Base-by-base conservation (phyloP, 2,797 vertebrate species). In the Malurus splendens region DNA sequence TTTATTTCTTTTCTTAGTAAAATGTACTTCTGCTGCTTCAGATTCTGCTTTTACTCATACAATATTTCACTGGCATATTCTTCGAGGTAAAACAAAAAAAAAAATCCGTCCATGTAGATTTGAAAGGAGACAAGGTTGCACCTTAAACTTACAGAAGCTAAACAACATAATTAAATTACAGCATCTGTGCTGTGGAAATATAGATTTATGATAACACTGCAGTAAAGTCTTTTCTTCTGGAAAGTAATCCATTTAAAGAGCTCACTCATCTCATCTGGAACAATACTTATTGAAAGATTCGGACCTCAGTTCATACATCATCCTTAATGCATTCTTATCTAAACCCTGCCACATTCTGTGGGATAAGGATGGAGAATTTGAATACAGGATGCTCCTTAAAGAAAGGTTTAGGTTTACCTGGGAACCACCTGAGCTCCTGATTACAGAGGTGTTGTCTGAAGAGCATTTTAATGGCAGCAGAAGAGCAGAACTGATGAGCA, bases 221-320 rank as follows among this genome's bases (percentile, higher is more conserved):
- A 47, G 89, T 81, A 82, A 93, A 91, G 62, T 71, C 72, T 89
- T 78, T 71, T 60, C 70, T 86, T 86, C 68, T 71, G 62, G 59
- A 48, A 76, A 87, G 64, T 67, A 89, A 87, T 89, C 47, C 11
- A 50, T 87, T 93, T 93, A 90, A 85, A 65, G 44, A 57, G 55
- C 66, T 90, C 87, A 44, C 80, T 94, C 70, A 61, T 89, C 62
- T 93, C 80, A 61, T 90, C 87, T 87, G 61, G 70, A 91, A 61
- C 86, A 77, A 41, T 45, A 25, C 59, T 77, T 88, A 71, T 6
- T 68, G 90, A 86, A 90, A 77, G 57, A 74, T 71, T 75, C 0
- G 7, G 41, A 60, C 57, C 39, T 90, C 48, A 42, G 54, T 82
- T 94, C 86, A 61, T 93, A 22, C 33, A 86, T 92, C 82, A 91